Evolutionary conservation across 1,140 invertebrate species (phyloP).

Genomic region (Drosophila insularis): DNA sequence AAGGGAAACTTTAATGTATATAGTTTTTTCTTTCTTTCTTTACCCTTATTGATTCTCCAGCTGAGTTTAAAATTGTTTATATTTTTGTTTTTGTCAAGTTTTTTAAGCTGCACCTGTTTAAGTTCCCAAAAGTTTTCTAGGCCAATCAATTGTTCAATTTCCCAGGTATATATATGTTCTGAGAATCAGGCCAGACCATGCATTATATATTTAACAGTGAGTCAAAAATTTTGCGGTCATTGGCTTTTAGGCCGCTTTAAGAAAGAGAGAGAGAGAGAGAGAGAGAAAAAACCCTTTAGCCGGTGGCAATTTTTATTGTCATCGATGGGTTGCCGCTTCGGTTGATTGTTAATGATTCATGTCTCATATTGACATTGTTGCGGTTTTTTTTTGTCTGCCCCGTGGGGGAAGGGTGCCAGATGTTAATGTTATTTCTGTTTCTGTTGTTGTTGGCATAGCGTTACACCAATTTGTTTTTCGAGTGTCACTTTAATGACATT

Average conservation of each 20-base stretch:
- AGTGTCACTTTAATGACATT: slow-evolving; percentile 61
- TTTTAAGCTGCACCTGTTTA: neutral
- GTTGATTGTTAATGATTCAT: slow-evolving; percentile 12
- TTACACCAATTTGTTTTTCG: slow-evolving; percentile 38
- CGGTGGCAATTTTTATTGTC: slow-evolving; percentile 1
- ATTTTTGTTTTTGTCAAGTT: neutral
- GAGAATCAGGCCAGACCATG: neutral
- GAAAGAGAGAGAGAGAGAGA: too few relatives aligned
- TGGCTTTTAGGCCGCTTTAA: neutral
- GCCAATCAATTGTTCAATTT: slow-evolving; percentile 4
- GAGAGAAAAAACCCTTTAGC: slow-evolving; percentile 4
- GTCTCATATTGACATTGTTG: slow-evolving; percentile 21
- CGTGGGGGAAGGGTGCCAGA: neutral
- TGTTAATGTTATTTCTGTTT: neutral
- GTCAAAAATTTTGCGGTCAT: slow-evolving; percentile 8
- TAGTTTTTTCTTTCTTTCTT: neutral
- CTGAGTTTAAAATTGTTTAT: neutral
- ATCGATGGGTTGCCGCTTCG: neutral
- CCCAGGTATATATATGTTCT: neutral
- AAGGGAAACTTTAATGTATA: neutral
- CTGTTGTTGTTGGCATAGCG: slow-evolving; percentile 3
- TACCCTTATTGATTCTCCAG: neutral
- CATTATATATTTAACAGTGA: slow-evolving; percentile 1
- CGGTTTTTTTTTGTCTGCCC: slow-evolving; percentile 31
- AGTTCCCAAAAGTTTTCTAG: slow-evolving; percentile 6